phyloP scores from a whole-genome alignment of 1,140 invertebrate genomes.

The Drosophila grimshawi region DNA sequence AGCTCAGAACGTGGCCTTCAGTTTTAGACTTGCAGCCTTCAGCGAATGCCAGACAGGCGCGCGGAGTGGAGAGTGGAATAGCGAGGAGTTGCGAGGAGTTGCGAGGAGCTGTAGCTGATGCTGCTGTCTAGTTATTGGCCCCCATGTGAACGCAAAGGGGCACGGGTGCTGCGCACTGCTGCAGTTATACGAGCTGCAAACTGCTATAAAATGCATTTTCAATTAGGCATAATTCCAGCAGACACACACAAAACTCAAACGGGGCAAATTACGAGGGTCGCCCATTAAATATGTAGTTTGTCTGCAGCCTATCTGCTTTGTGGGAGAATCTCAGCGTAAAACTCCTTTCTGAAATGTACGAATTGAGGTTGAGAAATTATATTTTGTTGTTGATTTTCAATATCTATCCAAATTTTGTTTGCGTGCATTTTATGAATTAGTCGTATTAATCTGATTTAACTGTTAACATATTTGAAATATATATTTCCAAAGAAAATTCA shows the following conservation, averaged over 20 bases:
- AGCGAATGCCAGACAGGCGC: conserved; percentile 70
- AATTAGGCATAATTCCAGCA: conserved; percentile 74
- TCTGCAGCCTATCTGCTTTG: no score
- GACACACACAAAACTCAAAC: conserved; percentile 26
- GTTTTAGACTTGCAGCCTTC: conserved; percentile 54
- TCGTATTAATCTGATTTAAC: no score
- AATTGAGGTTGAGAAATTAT: no score
- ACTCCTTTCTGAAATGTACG: no score
- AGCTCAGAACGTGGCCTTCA: conserved; percentile 62
- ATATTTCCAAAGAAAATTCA: no score
- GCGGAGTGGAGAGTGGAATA: conserved; percentile 31
- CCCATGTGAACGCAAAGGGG: conserved; percentile 19
- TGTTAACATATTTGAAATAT: no score
- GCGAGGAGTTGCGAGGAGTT: conserved; percentile 35
- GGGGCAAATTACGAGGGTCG: conserved; percentile 11
- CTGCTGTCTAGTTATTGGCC: conserved; percentile 60
- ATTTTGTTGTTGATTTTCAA: no score
- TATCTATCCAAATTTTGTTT: no score
- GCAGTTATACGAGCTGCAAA: conserved; percentile 53
- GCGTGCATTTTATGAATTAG: no score
- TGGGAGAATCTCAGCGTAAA: no score
- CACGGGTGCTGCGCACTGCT: neutral
- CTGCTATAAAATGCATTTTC: conserved; percentile 78
- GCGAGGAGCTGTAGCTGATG: neutral
- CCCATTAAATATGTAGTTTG: neutral